Evolutionary conservation across 1,140 invertebrate genomes (phyloP), one percentile per base, ranked within the genome.

Genomic region (Ostrea edulis): DNA sequence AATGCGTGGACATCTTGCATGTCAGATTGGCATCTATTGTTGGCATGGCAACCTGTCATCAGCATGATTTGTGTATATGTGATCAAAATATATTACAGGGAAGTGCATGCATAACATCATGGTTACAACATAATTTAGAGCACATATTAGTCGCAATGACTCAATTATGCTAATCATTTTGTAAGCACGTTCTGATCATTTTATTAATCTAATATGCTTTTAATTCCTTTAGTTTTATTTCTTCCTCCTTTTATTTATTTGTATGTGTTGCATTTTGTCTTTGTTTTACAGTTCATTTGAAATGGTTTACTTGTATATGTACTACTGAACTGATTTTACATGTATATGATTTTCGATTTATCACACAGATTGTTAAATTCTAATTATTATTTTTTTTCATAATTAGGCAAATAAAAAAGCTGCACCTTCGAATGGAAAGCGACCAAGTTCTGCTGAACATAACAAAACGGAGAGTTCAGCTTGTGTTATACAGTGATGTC

Each of bases 1-100:
- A 35, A 77, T 77, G 25, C 68, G 68, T 25, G 68, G 68, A 77
- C 68, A 77, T 77, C 68, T 77, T 77, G 68, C 68, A 29, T 29
- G 68, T 77, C 68, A 77, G 12, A 29, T 29, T 77, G 11, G 68
- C 68, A 77, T 77, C 68, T 77, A 29, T 25, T 77, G 68, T 77
- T 77, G 68, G 55, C 55, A 62, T 62, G 55, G 17, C 55, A 62
- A 62, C 55, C 14, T 62, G 17, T 62, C 0, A 20, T 20, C n/a
- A n/a, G 55, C 55, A 62, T 62, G 55, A 62, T 2, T 44, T 44
- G 35, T 20, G 8, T 55, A 55, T 9, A 17, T 62, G 55, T 62
- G n/a, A 62, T 17, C 55, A 62, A 62, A 20, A 8, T 62, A 62
- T 62, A 62, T 77, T 29, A 35, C 68, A 29, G 22, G 68, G 68